Conservation (phyloP, 2,888 invertebrate species). For the Gnatocerus cornutus region DNA sequence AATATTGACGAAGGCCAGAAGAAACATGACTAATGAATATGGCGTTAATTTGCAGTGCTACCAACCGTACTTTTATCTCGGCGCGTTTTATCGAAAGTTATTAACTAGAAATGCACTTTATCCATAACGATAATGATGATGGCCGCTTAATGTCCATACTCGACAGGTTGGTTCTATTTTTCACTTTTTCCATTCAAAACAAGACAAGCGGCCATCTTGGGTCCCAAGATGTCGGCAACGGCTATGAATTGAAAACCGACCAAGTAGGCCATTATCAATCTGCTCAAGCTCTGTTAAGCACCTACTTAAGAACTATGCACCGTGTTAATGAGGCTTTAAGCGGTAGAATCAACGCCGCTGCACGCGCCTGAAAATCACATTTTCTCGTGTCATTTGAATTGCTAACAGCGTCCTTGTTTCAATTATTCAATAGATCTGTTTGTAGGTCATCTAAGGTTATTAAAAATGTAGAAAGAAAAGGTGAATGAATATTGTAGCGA, state of each 20-base stretch:
- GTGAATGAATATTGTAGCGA: constrained; percentile 24
- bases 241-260: constrained; percentile 16
- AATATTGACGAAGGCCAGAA: constrained; percentile 17
- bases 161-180: neutral
- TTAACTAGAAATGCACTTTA: constrained; percentile 2
- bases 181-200: neutral
- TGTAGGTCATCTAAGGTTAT: constrained; percentile 28
- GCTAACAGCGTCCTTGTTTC: constrained; percentile 39
- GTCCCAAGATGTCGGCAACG: neutral
- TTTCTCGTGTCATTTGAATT: constrained; percentile 38
- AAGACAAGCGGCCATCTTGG: neutral
- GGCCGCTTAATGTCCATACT: constrained; percentile 4
- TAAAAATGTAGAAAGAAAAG: constrained; percentile 21
- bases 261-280: too few relatives aligned
- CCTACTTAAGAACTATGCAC: constrained; percentile 12
- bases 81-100: neutral
- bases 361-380: constrained; percentile 33
- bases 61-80: neutral
- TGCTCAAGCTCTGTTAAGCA: neutral
- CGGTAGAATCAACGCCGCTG: constrained; percentile 17
- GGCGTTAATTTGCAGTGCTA: neutral
- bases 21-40: constrained; percentile 12
- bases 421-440: constrained; percentile 30
- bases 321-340: constrained; percentile 38
- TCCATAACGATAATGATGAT: constrained; percentile 16